Evolutionary conservation across 2,797 vertebrate genomes (phyloP), one percentile per base, ranked within the genome.

Genomic region (Hylomyscus alleni): DNA sequence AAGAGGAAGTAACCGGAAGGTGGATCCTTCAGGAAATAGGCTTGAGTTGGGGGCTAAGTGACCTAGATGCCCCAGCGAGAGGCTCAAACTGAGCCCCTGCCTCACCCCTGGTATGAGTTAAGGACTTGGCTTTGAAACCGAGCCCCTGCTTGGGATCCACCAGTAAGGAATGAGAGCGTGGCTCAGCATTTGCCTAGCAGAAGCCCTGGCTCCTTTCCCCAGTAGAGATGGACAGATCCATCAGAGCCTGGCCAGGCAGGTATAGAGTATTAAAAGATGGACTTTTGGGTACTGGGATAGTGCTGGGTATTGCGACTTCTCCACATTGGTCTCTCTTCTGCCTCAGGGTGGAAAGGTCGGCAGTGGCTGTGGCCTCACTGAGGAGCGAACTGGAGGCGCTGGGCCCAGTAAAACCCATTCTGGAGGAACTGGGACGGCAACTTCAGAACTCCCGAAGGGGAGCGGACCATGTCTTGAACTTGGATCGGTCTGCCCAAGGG

Each of bases 391-490:
- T 98, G 83, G 97, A 98, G 87, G 97, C 95, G 4, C 96, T 98
- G 89, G 94, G 96, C 85, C 98, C 97, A 2, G 86, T 98, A 92
- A 98, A 98, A 58, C 97, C 98, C 0, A 95, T 98, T 65, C 97
- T 98, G 92, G 98, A 98, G 88, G 98, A 98, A 67, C 89, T 98
- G 60, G 97, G 97, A 4, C 89, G 93, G 60, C 97, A 98, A 12
- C 89, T 98, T 37, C 95, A 96, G 52, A 96, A 69, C 47, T 93
- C 97, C n/a, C 96, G 90, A 31, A 96, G 96, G 47, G 95, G 94
- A 24, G 84, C 96, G 6, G 98, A 98, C 62, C 75, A 94, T 31
- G n/a, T 95, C 50, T 90, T 97, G 95, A 92, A 47, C 93, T 82
- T 96, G 89, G 98, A 98, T 34, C 90, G 96, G 40, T 58, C 34